Conservation (phyloP, 2,797 vertebrate species). For the Phyllotis vaccarum region DNA sequence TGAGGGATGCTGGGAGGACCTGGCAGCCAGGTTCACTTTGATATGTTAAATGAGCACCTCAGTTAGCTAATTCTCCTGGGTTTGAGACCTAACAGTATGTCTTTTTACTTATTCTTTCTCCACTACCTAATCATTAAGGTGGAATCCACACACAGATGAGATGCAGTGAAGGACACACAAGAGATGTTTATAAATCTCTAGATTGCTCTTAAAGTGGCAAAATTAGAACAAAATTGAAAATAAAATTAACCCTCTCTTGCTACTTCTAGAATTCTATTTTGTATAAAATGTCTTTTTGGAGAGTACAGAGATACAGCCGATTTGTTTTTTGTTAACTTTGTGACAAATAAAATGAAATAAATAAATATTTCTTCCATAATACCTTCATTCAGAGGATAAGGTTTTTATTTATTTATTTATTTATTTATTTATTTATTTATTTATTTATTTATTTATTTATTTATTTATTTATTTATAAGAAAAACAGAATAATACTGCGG, state of each 20-base stretch:
- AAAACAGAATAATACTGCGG: conserved; percentile 31
- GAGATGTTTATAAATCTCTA: conserved; percentile 42
- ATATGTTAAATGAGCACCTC: neutral
- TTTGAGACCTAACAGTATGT: neutral
- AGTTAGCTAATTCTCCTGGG: neutral
- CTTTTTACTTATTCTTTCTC: conserved; percentile 32
- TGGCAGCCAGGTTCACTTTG: neutral
- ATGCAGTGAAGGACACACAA: neutral
- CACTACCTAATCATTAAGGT: neutral
- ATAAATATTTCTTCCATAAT: conserved; percentile 40
- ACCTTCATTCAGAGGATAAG: conserved; percentile 30
- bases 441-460: too few relatives aligned
- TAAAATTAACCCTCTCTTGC: conserved; percentile 11
- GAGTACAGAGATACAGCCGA: neutral
- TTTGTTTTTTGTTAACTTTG: neutral
- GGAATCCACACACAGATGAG: neutral
- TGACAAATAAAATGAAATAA: conserved; percentile 63
- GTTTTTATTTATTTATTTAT: neutral
- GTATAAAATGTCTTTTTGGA: conserved; percentile 36
- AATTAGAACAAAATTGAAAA: conserved; percentile 2
- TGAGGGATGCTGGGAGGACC: neutral
- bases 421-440: too few relatives aligned
- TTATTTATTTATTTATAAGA: too few relatives aligned
- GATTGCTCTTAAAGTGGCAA: conserved; percentile 14
- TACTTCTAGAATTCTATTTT: conserved; percentile 30